A percentile compares a stretch with the other conserved stretches of the same genome.
phyloP scores from a whole-genome alignment of 2,113 vertebrate genomes.

The mouse (Mus musculus) region GRCm39 chr19:15714001-15714500 shows the following conservation, averaged over 20 bases:
- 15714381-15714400: not conserved
- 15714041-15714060: conserved; percentile 39
- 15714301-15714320: not conserved
- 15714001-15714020: not conserved
- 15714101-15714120: not conserved
- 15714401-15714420: conserved; percentile 23
- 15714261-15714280: not conserved
- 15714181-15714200: not conserved
- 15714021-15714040: not conserved
- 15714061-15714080: conserved; percentile 23
- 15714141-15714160: not conserved
- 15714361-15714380: not conserved
- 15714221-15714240: not conserved
- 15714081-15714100: not conserved
- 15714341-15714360: not conserved
- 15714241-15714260: not conserved
- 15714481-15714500: not conserved
- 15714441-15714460: not conserved
- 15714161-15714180: conserved; percentile 22
- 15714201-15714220: conserved; percentile 22
- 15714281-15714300: not conserved
- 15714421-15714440: conserved; percentile 5
- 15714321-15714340: not conserved
- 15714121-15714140: conserved; percentile 35
- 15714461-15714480: not conserved